Evolutionary conservation across 92 coral and sea anemone species (phyloP), one percentile per base, ranked within the genome.

Genomic region (Desmophyllum pertusum): DNA sequence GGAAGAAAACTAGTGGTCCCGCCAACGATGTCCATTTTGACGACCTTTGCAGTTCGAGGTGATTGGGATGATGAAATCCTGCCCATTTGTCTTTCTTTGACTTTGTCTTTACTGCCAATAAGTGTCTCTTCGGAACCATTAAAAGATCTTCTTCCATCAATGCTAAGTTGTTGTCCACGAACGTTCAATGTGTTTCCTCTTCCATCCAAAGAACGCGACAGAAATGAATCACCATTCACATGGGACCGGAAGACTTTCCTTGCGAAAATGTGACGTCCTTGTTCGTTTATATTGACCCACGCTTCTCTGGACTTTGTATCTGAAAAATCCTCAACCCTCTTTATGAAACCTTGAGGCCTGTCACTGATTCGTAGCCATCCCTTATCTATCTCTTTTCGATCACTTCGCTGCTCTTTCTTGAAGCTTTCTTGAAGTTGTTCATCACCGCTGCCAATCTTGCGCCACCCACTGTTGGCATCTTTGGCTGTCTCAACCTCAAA

Each of bases 1-100:
- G 97, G 97, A 5, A 79, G 81, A 91, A 93, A 93, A 61, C 23
- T 71, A 29, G 79, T 88, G 10, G 94, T 91, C n/a, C 51, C 79
- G 27, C 51, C 38, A 19, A 75, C 43, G 23, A 35, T n/a, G 4
- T 76, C 57, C 31, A 76, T 81, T 53, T 53, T 57, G 1, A 72
- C 74, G 25, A 82, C 45, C 38, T 25, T 31, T 21, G 42, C 43
- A 25, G 59, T 71, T 41, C 73, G 83, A 30, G 35, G 83, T 27
- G 83, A 73, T 45, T 64, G 52, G 33, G 86, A 53, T 10, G 70
- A 53, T 5, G 85, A 27, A 40, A 30, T 27, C 33, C 70, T 42
- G 41, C 42, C 79, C 42, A 18, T 19, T 1, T 29, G 40, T 61
- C 38, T 15, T 14, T 39, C 69, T 18, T 15, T 43, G 38, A 2